Evolutionary conservation across 2,797 vertebrate genomes (phyloP).

Genomic region (Anisognathus igniventris): DNA sequence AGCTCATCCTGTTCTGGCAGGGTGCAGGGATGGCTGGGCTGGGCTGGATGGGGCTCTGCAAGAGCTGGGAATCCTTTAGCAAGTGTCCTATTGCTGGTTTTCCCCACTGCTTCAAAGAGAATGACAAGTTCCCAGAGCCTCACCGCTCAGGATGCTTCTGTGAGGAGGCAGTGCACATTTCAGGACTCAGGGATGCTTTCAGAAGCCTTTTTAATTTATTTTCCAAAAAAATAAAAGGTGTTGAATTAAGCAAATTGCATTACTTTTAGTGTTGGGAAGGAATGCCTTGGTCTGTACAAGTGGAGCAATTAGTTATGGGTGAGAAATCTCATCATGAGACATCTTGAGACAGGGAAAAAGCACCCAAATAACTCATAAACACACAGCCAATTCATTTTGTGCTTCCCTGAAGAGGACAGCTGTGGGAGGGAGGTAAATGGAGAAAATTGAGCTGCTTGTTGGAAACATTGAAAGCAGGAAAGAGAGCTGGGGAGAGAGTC

Average conservation of each 20-base stretch:
- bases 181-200: background rate
- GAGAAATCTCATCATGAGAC: conserved; percentile 51
- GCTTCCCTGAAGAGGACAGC: background rate
- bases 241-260: conserved; percentile 27
- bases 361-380: conserved; percentile 54
- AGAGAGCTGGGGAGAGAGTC: background rate
- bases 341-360: conserved; percentile 42
- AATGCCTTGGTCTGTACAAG: conserved; percentile 13
- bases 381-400: conserved; percentile 10
- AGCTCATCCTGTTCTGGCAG: no score
- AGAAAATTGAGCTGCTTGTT: background rate
- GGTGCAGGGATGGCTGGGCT: no score
- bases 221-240: conserved; percentile 24
- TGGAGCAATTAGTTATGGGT: conserved; percentile 64
- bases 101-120: background rate
- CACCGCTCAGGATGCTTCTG: background rate
- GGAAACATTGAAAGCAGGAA: background rate
- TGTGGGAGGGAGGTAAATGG: background rate
- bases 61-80: background rate
- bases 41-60: background rate
- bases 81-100: background rate
- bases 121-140: background rate
- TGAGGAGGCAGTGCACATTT: background rate
- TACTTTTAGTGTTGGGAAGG: conserved; percentile 19
- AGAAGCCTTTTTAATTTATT: background rate